A percentile compares a stretch with the other conserved stretches of the same genome.
Conservation (phyloP, 2,113 vertebrate species). For the Trinectes maculatus region DNA sequence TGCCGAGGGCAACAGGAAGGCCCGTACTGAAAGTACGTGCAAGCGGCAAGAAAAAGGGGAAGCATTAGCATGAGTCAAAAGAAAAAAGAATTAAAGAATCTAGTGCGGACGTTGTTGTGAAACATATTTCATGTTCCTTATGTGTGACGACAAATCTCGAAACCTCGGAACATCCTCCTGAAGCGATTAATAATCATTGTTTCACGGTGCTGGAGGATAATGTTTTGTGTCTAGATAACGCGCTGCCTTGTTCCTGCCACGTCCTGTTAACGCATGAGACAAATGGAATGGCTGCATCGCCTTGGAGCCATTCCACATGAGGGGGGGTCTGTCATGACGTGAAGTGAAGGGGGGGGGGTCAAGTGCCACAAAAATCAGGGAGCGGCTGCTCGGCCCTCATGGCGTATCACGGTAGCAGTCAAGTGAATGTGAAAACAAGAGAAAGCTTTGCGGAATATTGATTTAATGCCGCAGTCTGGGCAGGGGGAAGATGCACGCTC, state of each 20-base stretch:
- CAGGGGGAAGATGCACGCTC: constrained; percentile 86
- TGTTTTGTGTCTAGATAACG: constrained; percentile 69
- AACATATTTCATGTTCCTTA: constrained; percentile 63
- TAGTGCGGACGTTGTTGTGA: constrained; percentile 31
- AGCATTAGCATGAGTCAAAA: constrained; percentile 52
- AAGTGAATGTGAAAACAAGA: constrained; percentile 91
- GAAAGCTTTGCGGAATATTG: constrained; percentile 93
- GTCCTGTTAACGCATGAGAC: constrained; percentile 66
- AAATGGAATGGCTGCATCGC: constrained; percentile 67
- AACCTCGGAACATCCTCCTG: constrained; percentile 57
- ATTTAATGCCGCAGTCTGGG: constrained; percentile 92
- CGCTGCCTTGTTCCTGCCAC: constrained; percentile 60
- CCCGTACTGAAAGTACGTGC: constrained; percentile 37
- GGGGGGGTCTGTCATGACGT: constrained; percentile 70
- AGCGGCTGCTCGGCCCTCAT: constrained; percentile 82
- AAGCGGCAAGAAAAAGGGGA: constrained; percentile 39
- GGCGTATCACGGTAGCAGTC: constrained; percentile 87
- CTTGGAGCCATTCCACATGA: constrained; percentile 74
- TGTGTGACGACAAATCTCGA: constrained; percentile 59
- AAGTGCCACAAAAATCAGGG: constrained; percentile 82
- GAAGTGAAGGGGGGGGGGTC: constrained; percentile 66
- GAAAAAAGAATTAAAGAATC: constrained; percentile 22
- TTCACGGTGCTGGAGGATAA: constrained; percentile 67
- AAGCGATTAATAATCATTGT: constrained; percentile 71
- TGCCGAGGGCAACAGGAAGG: constrained; percentile 24